Conservation (phyloP, 2,797 vertebrate genomes). For the Pangasius sanitwongsei region DNA sequence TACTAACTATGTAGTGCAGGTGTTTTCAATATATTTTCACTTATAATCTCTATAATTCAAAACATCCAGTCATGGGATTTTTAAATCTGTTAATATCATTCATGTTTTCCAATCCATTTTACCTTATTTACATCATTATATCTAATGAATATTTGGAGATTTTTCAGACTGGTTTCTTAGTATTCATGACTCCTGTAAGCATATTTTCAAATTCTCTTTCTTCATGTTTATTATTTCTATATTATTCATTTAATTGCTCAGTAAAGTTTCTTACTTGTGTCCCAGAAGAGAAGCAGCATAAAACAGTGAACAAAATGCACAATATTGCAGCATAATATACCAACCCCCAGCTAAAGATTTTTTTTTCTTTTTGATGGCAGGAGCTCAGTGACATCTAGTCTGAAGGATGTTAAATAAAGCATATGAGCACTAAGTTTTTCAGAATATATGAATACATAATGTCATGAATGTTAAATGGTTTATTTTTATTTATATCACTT, state of each 20-base stretch:
- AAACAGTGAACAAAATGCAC: neutral
- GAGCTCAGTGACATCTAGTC: neutral
- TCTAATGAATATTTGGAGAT: neutral
- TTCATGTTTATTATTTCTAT: neutral
- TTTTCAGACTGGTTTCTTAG: neutral
- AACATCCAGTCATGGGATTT: neutral
- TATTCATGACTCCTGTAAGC: neutral
- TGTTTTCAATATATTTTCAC: neutral
- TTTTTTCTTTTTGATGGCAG: neutral
- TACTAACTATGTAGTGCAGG: no score
- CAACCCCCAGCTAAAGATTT: neutral
- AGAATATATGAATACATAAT: neutral
- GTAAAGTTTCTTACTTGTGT: neutral
- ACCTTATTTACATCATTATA: slow-evolving; percentile 2
- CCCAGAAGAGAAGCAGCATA: neutral
- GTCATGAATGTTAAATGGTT: neutral
- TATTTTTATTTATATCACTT: neutral
- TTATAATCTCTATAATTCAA: neutral
- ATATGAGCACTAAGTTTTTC: neutral
- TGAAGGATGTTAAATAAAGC: neutral
- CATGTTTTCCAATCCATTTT: neutral
- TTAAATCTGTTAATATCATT: no score
- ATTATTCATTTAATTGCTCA: neutral
- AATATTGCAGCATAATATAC: neutral
- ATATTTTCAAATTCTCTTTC: neutral